Conservation (phyloP, 2,797 vertebrate genomes). For the Brotula barbata region DNA sequence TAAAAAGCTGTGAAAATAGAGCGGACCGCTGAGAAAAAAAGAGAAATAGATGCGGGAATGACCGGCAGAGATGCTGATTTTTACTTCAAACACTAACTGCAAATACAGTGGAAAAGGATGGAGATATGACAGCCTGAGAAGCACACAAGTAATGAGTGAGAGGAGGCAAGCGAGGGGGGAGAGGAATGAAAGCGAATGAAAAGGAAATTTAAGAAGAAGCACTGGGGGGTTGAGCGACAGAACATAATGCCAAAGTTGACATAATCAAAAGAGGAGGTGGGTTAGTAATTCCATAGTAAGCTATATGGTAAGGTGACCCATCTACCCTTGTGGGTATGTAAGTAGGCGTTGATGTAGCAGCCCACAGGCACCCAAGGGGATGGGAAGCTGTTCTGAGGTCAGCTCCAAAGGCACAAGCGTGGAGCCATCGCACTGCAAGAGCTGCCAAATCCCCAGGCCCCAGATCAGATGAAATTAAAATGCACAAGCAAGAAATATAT, state of each 20-base stretch:
- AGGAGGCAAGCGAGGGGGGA: constrained; percentile 1
- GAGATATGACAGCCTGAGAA: constrained; percentile 27
- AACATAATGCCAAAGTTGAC: constrained; percentile 32
- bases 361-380: constrained; percentile 36
- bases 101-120: constrained; percentile 19
- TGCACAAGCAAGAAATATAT: constrained; percentile 52
- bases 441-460: constrained; percentile 48
- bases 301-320: constrained; percentile 43
- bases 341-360: constrained; percentile 30
- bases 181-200: constrained; percentile 5
- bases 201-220: constrained; percentile 20
- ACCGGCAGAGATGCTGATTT: constrained; percentile 27
- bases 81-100: constrained; percentile 36
- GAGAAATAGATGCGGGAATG: constrained; percentile 6
- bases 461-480: constrained; percentile 65
- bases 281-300: constrained; percentile 40
- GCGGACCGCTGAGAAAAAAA: not conserved
- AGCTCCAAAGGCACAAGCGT: constrained; percentile 49
- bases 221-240: not conserved
- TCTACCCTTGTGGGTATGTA: constrained; percentile 27
- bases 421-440: constrained; percentile 33
- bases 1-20: constrained; percentile 35
- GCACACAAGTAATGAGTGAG: constrained; percentile 39
- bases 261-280: constrained; percentile 35
- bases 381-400: constrained; percentile 60